These are phyloP conservation scores for Lepus europaeus DNA, from an alignment of 2,113 vertebrate genomes.

Conservation along the genomic window DNA sequence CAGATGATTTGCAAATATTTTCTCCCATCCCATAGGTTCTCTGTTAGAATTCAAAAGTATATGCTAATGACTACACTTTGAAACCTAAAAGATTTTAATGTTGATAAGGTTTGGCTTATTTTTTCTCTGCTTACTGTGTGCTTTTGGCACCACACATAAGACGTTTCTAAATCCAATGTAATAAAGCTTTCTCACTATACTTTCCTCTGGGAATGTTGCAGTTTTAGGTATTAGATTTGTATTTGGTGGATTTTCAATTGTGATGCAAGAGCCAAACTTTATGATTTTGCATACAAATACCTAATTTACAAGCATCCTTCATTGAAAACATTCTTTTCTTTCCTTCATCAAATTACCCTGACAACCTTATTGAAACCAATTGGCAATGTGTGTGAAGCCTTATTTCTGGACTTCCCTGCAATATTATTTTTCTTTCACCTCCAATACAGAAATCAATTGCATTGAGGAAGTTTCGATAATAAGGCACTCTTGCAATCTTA, in stretches of 20 bases:
- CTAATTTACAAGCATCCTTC: background rate
- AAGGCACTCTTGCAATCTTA: background rate
- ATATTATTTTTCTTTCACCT: background rate
- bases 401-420: background rate
- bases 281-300: background rate
- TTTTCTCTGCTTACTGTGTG: background rate
- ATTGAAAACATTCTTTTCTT: background rate
- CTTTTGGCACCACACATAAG: background rate
- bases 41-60: background rate
- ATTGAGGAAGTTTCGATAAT: background rate
- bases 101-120: background rate
- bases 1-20: background rate
- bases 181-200: background rate
- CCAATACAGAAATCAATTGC: background rate
- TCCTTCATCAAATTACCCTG: background rate
- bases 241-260: background rate
- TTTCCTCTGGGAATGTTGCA: background rate
- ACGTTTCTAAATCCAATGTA: background rate
- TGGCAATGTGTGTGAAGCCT: background rate
- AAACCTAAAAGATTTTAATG: background rate
- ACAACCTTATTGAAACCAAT: background rate
- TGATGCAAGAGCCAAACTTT: background rate
- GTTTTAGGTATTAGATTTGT: background rate
- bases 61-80: background rate
- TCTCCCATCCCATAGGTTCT: background rate